These are phyloP conservation scores for Rhimphoctona megacephalus DNA, from an alignment of 2,888 invertebrate species.

Conservation along the genomic window DNA sequence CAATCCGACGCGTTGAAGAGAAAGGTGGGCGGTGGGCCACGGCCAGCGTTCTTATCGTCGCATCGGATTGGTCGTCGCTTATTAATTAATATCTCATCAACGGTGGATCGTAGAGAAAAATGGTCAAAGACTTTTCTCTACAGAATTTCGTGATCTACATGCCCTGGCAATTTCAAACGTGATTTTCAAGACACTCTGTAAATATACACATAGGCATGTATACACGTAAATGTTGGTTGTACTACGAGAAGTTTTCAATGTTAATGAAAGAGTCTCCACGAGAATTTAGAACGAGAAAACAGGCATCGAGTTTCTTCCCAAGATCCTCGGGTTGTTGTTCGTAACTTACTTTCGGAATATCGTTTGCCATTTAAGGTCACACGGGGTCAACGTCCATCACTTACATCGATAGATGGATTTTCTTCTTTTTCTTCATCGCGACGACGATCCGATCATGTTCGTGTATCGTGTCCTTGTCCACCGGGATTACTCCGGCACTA, in stretches of 20 bases:
- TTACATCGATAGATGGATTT: conserved; percentile 58
- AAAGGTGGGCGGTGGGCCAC: background rate
- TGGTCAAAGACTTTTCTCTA: background rate
- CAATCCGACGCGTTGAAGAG: background rate
- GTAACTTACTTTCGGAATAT: conserved; percentile 72
- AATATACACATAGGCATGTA: background rate
- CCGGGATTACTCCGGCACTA: conserved; percentile 24
- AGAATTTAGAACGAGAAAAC: conserved; percentile 46
- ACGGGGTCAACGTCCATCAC: conserved; percentile 51
- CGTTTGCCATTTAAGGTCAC: conserved; percentile 70
- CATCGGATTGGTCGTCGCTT: too few relatives aligned
- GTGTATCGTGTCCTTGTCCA: conserved; percentile 43
- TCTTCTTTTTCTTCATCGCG: conserved; percentile 32
- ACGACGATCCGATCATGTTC: conserved; percentile 22
- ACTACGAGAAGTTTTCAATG: conserved; percentile 66
- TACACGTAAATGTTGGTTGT: conserved; percentile 33
- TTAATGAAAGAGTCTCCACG: conserved; percentile 62
- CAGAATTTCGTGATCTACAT: background rate
- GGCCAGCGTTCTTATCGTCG: too few relatives aligned
- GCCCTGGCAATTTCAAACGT: background rate
- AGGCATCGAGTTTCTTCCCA: conserved; percentile 39
- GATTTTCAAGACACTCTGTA: conserved; percentile 11
- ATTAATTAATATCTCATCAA: background rate
- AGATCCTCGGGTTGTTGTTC: conserved; percentile 53
- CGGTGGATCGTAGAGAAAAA: background rate